Evolutionary conservation across 2,888 invertebrate genomes (phyloP).

Genomic region (Pocota personata): DNA sequence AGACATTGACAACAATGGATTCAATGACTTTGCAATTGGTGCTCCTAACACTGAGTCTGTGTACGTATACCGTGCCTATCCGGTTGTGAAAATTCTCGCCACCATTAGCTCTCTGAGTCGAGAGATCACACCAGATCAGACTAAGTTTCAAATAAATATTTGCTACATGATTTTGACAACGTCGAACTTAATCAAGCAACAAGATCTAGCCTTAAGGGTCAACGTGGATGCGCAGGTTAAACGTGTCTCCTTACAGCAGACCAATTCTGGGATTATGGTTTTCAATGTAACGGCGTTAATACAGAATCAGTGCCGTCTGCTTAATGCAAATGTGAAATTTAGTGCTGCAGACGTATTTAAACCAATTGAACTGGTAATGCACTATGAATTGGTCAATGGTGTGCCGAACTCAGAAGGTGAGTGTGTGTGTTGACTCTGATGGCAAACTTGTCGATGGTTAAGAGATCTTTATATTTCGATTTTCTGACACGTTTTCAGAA

Average conservation of each 20-base stretch:
- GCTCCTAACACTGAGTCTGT: conserved; percentile 83
- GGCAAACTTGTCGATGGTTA: too few relatives aligned
- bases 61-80: conserved; percentile 82
- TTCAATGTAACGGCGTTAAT: conserved; percentile 78
- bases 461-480: too few relatives aligned
- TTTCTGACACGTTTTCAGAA: conserved; percentile 72
- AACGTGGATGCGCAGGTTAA: conserved; percentile 80
- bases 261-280: conserved; percentile 77
- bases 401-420: conserved; percentile 80
- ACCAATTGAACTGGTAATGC: conserved; percentile 81
- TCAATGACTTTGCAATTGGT: conserved; percentile 83
- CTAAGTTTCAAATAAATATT: conserved; percentile 78
- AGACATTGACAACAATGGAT: conserved; percentile 82
- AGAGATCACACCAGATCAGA: conserved; percentile 81
- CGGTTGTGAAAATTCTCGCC: conserved; percentile 81
- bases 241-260: conserved; percentile 78
- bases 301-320: conserved; percentile 78
- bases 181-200: conserved; percentile 75
- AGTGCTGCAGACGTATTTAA: conserved; percentile 81
- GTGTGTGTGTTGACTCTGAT: too few relatives aligned
- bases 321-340: conserved; percentile 79
- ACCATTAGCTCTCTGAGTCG: conserved; percentile 79
- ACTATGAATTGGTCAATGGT: conserved; percentile 79
- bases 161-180: conserved; percentile 80
- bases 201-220: conserved; percentile 79